These are phyloP conservation scores for Phainopepla nitens DNA, from an alignment of 2,113 vertebrate genomes.

Conservation along the genomic window DNA sequence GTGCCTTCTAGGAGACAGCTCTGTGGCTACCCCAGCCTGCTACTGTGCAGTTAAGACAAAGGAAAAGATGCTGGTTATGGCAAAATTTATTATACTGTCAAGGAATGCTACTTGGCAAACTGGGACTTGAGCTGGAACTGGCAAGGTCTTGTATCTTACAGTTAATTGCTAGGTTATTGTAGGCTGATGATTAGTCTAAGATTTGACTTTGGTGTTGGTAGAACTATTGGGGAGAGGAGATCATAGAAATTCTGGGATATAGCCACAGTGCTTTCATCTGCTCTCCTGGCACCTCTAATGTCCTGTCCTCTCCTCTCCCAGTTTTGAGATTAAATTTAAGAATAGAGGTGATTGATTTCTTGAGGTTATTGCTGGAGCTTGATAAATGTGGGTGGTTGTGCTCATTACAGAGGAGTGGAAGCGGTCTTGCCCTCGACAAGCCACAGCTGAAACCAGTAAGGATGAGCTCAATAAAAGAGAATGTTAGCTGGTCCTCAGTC, in stretches of 20 bases:
- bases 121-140: background rate
- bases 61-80: background rate
- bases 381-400: background rate
- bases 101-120: background rate
- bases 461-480: too few species aligned
- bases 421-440: too few species aligned
- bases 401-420: too few species aligned
- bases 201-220: background rate
- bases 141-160: background rate
- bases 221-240: background rate
- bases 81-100: background rate
- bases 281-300: background rate
- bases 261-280: background rate
- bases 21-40: background rate
- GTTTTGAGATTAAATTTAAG: background rate
- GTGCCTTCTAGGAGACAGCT: background rate
- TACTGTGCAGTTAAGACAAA: background rate
- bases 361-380: background rate
- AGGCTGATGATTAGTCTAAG: background rate
- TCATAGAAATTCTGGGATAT: background rate
- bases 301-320: accelerated
- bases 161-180: background rate
- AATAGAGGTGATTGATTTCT: background rate
- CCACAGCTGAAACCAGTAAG: too few species aligned
- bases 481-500: too few species aligned